phyloP scores from a whole-genome alignment of 2,113 vertebrate species.

The Lutjanus erythropterus region DNA sequence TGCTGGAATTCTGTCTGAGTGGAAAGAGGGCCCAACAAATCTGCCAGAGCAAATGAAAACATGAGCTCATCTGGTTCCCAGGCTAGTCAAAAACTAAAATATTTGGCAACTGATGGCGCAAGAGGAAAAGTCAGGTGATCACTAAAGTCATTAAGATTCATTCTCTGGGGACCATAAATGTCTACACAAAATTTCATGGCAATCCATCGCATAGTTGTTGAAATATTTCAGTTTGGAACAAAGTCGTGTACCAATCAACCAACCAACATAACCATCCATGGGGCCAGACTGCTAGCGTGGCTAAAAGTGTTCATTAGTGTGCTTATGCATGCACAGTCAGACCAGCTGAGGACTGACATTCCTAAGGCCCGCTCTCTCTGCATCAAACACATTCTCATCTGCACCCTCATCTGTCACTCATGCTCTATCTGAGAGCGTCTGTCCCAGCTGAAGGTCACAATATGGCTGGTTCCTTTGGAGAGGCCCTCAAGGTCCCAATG shows the following conservation, averaged over 20 bases:
- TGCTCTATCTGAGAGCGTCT: slow-evolving; percentile 37
- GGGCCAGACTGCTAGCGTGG: not conserved
- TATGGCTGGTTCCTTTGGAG: slow-evolving; percentile 57
- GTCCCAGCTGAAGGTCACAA: slow-evolving; percentile 73
- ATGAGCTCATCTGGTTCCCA: too few species aligned
- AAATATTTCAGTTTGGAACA: not conserved
- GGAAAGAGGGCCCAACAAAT: too few species aligned
- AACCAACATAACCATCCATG: not conserved
- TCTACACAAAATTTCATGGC: not conserved
- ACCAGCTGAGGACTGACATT: slow-evolving; percentile 40
- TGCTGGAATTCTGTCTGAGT: too few species aligned
- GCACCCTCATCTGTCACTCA: slow-evolving; percentile 65
- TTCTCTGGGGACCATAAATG: not conserved
- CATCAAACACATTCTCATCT: slow-evolving; percentile 51
- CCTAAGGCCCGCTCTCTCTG: slow-evolving; percentile 12
- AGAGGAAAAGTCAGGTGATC: not conserved
- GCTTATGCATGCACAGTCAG: slow-evolving; percentile 13
- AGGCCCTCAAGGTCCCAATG: slow-evolving; percentile 48
- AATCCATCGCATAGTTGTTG: not conserved
- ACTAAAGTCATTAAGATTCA: not conserved
- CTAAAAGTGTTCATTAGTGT: not conserved
- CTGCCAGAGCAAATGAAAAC: too few species aligned
- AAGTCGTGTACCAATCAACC: not conserved
- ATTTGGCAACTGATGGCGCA: not conserved
- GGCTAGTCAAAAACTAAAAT: not conserved